Percentiles rank a stretch among this genome's conserved stretches.
phyloP scores from a whole-genome alignment of 2,888 invertebrate genomes.

The Spodoptera picta region DNA sequence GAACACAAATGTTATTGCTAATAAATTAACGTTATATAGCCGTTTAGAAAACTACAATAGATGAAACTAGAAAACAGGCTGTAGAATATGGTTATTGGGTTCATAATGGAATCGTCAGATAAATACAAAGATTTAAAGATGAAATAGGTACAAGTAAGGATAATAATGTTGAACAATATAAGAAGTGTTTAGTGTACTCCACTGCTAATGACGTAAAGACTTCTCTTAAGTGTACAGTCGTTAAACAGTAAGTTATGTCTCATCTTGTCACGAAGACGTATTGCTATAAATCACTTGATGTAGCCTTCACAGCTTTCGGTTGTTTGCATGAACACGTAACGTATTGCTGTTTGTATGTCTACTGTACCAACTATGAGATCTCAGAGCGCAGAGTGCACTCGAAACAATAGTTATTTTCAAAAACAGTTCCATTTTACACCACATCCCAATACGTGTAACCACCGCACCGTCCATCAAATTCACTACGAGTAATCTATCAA shows the following conservation, averaged over 20 bases:
- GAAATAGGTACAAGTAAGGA: conserved; percentile 1
- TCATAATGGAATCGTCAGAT: neutral
- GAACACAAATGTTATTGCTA: too few relatives aligned
- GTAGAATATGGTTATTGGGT: too few relatives aligned
- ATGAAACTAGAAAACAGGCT: neutral
- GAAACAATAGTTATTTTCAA: neutral
- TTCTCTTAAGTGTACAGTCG: conserved; percentile 24
- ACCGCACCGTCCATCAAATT: neutral
- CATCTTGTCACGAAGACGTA: conserved; percentile 37
- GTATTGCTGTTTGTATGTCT: conserved; percentile 1
- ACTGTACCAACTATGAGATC: neutral
- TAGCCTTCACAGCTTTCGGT: conserved; percentile 17
- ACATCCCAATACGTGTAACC: conserved; percentile 16
- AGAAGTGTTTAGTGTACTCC: conserved; percentile 18
- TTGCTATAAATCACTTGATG: conserved; percentile 42
- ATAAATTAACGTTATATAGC: neutral
- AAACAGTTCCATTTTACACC: neutral
- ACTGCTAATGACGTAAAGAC: conserved; percentile 37
- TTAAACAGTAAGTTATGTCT: conserved; percentile 50
- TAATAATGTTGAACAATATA: conserved; percentile 14
- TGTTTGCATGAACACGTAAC: conserved; percentile 7
- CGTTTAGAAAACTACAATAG: neutral
- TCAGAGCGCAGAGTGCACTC: neutral
- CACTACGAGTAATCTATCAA: conserved; percentile 13
- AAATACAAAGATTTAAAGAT: neutral